phyloP scores from a whole-genome alignment of 2,113 vertebrate species.

The Setophaga kirtlandii region DNA sequence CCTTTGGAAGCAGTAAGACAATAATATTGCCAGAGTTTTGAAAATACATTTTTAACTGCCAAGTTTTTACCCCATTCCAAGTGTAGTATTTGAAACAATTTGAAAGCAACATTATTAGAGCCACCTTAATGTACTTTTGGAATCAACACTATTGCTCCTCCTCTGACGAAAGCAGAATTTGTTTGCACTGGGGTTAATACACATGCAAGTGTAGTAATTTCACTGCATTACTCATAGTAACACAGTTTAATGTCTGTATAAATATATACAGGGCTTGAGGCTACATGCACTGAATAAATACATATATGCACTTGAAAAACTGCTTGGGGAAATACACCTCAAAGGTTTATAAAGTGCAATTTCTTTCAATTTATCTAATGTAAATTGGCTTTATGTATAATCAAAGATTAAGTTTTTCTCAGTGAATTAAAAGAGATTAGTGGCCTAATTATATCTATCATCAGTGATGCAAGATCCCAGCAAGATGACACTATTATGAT shows the following conservation, averaged over 20 bases:
- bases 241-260: not conserved
- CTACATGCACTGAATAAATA: not conserved
- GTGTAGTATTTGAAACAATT: not conserved
- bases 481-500: not conserved
- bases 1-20: not conserved
- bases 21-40: not conserved
- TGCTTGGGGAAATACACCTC: not conserved
- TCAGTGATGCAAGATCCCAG: not conserved
- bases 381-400: not conserved
- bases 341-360: not conserved
- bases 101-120: not conserved
- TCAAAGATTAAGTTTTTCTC: not conserved
- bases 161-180: not conserved
- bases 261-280: not conserved
- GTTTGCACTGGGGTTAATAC: not conserved
- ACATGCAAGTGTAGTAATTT: not conserved
- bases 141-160: not conserved
- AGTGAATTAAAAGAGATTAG: constrained; percentile 1
- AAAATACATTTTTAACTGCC: not conserved
- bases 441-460: not conserved
- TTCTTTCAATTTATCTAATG: not conserved
- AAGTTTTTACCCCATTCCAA: not conserved
- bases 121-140: not conserved
- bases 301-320: not conserved
- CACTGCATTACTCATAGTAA: not conserved